Conservation (phyloP, 2,113 vertebrate species). For the Numida meleagris region DNA sequence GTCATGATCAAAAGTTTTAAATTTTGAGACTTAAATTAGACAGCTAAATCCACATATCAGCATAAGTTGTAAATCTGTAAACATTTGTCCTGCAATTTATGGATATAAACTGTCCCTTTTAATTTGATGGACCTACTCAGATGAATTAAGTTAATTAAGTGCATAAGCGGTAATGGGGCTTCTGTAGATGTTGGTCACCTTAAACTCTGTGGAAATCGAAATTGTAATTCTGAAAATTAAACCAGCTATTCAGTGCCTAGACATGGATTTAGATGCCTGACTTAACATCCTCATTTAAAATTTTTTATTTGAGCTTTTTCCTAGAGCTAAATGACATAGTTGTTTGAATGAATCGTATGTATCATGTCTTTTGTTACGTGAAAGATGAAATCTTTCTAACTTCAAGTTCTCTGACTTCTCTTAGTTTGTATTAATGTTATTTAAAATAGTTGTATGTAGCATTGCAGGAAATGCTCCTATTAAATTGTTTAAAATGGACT, state of each 20-base stretch:
- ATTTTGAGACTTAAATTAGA: conserved; percentile 1
- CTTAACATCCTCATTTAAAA: conserved; percentile 13
- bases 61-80: conserved; percentile 2
- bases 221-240: conserved; percentile 28
- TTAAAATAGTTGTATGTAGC: conserved; percentile 52
- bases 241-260: conserved; percentile 61
- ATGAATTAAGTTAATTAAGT: neutral
- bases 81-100: neutral
- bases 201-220: conserved; percentile 26
- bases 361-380: conserved; percentile 25
- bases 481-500: conserved; percentile 53
- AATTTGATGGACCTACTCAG: conserved; percentile 13
- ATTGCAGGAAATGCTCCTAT: conserved; percentile 16
- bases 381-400: conserved; percentile 9
- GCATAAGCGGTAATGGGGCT: neutral
- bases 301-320: conserved; percentile 34
- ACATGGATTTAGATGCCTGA: conserved; percentile 37
- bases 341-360: conserved; percentile 18
- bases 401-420: conserved; percentile 3
- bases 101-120: neutral
- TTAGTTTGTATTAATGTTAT: conserved; percentile 51
- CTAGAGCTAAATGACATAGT: conserved; percentile 9
- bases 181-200: neutral
- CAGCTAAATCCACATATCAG: neutral
- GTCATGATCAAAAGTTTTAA: neutral